These are phyloP conservation scores for Allophyes oxyacanthae DNA, from an alignment of 2,888 invertebrate genomes.

Conservation along the genomic window DNA sequence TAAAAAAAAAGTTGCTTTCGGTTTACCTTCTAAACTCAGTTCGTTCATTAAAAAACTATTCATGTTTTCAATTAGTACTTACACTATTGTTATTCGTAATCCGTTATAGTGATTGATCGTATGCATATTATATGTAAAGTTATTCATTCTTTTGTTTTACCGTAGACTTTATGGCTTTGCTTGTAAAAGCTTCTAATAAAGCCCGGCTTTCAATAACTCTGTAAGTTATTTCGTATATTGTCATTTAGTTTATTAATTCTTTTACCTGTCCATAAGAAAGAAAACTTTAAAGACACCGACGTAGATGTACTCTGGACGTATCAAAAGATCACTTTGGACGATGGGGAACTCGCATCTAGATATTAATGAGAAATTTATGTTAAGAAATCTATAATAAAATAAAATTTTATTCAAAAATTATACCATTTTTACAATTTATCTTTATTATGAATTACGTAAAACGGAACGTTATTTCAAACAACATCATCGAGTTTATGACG, in stretches of 20 bases:
- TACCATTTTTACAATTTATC: no score
- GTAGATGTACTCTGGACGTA: background rate
- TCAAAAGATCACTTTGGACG: constrained; percentile 9
- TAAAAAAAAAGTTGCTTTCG: no score
- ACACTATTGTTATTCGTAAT: constrained; percentile 12
- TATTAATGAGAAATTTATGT: no score
- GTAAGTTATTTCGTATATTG: constrained; percentile 39
- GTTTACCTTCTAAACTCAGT: no score
- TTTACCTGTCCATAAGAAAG: constrained; percentile 15
- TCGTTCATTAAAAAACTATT: background rate
- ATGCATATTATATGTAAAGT: constrained; percentile 2
- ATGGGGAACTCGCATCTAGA: no score
- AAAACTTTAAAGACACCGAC: constrained; percentile 22
- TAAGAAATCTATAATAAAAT: no score
- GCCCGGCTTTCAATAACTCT: constrained; percentile 28
- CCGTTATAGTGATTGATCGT: constrained; percentile 1
- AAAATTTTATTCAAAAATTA: no score
- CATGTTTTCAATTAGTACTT: constrained; percentile 13
- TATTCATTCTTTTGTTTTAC: constrained; percentile 32
- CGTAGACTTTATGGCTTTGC: constrained; percentile 14
- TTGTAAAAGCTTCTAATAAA: constrained; percentile 35
- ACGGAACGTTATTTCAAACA: no score
- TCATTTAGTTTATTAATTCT: constrained; percentile 40
- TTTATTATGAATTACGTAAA: no score
- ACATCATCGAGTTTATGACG: no score